Evolutionary conservation across 2,888 invertebrate genomes (phyloP).

Genomic region (Athripsodes cinereus): DNA sequence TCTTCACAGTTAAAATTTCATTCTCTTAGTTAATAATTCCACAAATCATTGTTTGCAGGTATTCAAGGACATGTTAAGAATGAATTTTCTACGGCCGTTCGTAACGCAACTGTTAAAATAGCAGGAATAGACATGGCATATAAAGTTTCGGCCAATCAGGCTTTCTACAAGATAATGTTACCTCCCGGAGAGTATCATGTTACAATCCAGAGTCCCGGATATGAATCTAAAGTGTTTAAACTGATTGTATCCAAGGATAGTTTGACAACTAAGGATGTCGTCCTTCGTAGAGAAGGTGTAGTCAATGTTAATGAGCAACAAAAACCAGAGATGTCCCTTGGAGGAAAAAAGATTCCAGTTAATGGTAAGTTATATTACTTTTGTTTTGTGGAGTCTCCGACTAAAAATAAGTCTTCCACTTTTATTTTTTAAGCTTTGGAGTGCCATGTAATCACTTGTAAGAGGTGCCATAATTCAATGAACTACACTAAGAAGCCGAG

Average conservation of each 20-base stretch:
- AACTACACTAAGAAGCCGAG: too few species aligned
- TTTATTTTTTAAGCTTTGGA: too few species aligned
- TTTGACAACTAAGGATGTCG: conserved; percentile 10
- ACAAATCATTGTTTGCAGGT: conserved; percentile 51
- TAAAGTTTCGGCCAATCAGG: conserved; percentile 61
- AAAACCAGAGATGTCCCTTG: neutral
- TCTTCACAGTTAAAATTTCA: too few species aligned
- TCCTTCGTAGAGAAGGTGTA: conserved; percentile 3
- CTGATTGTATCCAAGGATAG: conserved; percentile 39
- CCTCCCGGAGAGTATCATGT: conserved; percentile 62
- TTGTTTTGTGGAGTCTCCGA: too few species aligned
- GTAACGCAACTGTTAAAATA: conserved; percentile 66
- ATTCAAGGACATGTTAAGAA: conserved; percentile 67
- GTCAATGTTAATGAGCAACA: neutral
- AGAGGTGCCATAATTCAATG: too few species aligned
- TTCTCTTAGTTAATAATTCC: too few species aligned
- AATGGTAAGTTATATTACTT: neutral
- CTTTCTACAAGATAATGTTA: conserved; percentile 65
- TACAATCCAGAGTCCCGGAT: conserved; percentile 55
- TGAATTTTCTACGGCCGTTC: conserved; percentile 55
- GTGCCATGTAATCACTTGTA: too few species aligned
- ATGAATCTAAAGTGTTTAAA: conserved; percentile 43
- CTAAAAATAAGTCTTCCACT: too few species aligned
- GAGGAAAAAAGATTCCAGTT: neutral
- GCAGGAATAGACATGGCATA: conserved; percentile 51